These are phyloP conservation scores for Eucidaris tribuloides DNA, from an alignment of 35 echinoderm and acorn worm genomes.

Conservation along the genomic window DNA sequence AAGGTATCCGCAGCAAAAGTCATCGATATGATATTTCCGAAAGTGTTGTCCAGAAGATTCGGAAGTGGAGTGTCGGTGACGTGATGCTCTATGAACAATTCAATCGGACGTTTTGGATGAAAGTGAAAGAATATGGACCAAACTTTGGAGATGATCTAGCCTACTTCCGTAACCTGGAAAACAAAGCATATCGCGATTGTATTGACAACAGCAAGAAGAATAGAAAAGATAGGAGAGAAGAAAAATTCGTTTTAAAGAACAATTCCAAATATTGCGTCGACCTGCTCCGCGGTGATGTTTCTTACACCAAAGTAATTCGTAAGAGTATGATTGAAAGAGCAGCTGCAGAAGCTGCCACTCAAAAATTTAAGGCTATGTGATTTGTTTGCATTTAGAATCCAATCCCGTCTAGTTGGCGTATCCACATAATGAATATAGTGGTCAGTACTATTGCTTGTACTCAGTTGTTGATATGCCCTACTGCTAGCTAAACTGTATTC, in stretches of 20 bases:
- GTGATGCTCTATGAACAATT: slow-evolving; percentile 32
- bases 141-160: slow-evolving; percentile 12
- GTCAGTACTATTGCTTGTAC: no score
- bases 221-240: background rate
- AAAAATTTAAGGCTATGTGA: no score
- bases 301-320: background rate
- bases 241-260: background rate
- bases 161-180: background rate
- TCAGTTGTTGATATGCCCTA: no score
- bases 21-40: background rate
- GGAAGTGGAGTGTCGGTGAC: slow-evolving; percentile 14
- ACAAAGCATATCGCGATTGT: background rate
- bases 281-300: background rate
- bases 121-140: slow-evolving; percentile 16
- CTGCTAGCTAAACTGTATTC: no score
- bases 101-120: slow-evolving; percentile 22
- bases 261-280: slow-evolving; percentile 4
- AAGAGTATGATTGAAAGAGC: background rate
- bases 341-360: no score
- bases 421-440: no score
- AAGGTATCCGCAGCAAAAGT: background rate
- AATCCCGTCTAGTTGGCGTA: no score
- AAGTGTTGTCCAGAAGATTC: background rate
- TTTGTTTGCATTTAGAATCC: no score
- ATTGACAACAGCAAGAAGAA: background rate